phyloP scores from a whole-genome alignment of 2,888 invertebrate species.

The Eueremaeus valkanovi region DNA sequence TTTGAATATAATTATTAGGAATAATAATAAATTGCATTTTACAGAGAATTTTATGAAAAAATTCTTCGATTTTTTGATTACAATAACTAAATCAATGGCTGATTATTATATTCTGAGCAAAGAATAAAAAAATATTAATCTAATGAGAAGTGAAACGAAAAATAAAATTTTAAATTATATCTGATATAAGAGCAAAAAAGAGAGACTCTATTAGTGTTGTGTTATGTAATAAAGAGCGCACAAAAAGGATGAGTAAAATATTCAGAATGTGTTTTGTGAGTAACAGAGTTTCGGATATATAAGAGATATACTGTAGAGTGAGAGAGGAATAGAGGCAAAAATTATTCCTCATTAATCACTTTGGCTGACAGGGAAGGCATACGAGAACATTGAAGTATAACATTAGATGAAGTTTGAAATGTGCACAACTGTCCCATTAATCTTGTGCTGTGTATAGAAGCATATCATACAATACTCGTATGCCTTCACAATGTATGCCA shows the following conservation, averaged over 20 bases:
- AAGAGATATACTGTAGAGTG: background rate
- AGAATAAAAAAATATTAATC: background rate
- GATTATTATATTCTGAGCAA: background rate
- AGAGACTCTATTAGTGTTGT: background rate
- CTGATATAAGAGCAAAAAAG: background rate
- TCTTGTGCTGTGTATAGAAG: constrained; percentile 33
- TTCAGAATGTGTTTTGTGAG: background rate
- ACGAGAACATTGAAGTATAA: constrained; percentile 33
- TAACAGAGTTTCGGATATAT: background rate
- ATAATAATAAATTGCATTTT: too few relatives aligned
- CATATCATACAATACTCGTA: constrained; percentile 25
- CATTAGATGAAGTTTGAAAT: constrained; percentile 35
- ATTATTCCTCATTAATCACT: constrained; percentile 32
- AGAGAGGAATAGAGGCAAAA: constrained; percentile 16
- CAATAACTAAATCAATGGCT: background rate
- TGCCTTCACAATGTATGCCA: background rate
- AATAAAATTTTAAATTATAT: constrained; percentile 4
- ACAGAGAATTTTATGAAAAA: too few relatives aligned
- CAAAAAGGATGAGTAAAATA: background rate
- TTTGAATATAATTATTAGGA: too few relatives aligned
- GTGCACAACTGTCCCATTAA: constrained; percentile 32
- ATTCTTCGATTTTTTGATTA: too few relatives aligned
- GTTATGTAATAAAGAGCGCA: background rate
- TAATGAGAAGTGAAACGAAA: background rate
- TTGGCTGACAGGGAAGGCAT: constrained; percentile 31